These are phyloP conservation scores for Phyllotreta striolata DNA, from an alignment of 2,888 invertebrate species.

Conservation along the genomic window DNA sequence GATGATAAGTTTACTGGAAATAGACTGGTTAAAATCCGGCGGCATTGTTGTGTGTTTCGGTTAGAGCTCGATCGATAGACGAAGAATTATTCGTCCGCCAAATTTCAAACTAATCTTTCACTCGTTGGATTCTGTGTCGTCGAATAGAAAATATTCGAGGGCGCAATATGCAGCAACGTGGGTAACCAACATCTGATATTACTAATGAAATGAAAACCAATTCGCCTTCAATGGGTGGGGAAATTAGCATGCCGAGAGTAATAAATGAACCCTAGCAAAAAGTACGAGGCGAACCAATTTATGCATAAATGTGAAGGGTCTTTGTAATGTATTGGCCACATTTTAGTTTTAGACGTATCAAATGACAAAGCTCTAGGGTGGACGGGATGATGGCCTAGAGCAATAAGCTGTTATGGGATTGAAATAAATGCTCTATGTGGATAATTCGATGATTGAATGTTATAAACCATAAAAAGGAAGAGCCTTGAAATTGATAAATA, in stretches of 20 bases:
- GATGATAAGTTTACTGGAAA: constrained; percentile 56
- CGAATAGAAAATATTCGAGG: background rate
- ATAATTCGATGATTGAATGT: too few relatives aligned
- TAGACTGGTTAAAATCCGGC: constrained; percentile 15
- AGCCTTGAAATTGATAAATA: too few relatives aligned
- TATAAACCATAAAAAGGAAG: too few relatives aligned
- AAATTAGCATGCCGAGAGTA: constrained; percentile 26
- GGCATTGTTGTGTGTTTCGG: constrained; percentile 4
- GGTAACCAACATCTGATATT: constrained; percentile 19
- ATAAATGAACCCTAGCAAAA: constrained; percentile 20
- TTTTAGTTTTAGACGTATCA: constrained; percentile 1
- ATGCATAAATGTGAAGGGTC: constrained; percentile 18
- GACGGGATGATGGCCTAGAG: too few relatives aligned
- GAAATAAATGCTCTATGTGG: too few relatives aligned
- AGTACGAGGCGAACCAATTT: background rate
- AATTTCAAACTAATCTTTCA: too few relatives aligned
- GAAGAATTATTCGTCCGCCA: too few relatives aligned
- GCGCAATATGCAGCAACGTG: constrained; percentile 8
- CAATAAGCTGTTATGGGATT: too few relatives aligned
- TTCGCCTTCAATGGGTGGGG: constrained; percentile 21
- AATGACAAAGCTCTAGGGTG: too few relatives aligned
- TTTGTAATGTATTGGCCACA: constrained; percentile 11
- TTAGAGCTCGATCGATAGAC: too few relatives aligned
- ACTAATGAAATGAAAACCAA: constrained; percentile 14
- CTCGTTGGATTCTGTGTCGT: too few relatives aligned